Evolutionary conservation across 2,113 vertebrate genomes (phyloP).

Genomic region (Chaetops frenatus): DNA sequence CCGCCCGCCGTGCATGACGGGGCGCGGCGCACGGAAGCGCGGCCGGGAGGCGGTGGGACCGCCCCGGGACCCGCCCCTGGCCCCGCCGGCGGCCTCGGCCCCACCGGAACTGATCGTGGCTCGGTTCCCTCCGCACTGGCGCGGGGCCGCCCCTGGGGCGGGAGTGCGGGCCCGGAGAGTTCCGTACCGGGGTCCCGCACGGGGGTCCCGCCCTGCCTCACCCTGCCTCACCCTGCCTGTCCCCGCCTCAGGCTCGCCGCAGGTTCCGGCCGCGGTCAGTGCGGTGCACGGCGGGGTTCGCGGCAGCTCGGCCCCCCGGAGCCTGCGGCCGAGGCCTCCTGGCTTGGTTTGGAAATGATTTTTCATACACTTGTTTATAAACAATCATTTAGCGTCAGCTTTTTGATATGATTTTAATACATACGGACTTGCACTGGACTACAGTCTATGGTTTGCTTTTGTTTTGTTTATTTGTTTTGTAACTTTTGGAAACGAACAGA

Average conservation of each 20-base stretch:
- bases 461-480: neutral
- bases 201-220: neutral
- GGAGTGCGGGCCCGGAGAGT: neutral
- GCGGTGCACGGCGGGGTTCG: neutral
- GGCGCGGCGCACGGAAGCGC: slow-evolving; percentile 23
- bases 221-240: neutral
- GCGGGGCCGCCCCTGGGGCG: neutral
- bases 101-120: neutral
- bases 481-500: neutral
- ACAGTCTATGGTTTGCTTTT: too few species aligned
- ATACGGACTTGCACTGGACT: neutral
- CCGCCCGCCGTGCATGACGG: slow-evolving; percentile 55
- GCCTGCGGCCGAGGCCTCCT: neutral
- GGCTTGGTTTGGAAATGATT: fast-evolving
- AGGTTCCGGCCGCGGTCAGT: neutral
- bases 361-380: neutral
- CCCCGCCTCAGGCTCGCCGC: neutral
- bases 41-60: neutral
- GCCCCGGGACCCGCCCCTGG: neutral
- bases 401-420: neutral
- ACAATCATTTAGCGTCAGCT: fast-evolving
- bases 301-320: neutral
- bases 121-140: neutral
- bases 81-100: neutral
- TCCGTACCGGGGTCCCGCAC: neutral